Base-by-base conservation (phyloP, 2,113 vertebrate species). In the Rhinopomastus cyanomelas region DNA sequence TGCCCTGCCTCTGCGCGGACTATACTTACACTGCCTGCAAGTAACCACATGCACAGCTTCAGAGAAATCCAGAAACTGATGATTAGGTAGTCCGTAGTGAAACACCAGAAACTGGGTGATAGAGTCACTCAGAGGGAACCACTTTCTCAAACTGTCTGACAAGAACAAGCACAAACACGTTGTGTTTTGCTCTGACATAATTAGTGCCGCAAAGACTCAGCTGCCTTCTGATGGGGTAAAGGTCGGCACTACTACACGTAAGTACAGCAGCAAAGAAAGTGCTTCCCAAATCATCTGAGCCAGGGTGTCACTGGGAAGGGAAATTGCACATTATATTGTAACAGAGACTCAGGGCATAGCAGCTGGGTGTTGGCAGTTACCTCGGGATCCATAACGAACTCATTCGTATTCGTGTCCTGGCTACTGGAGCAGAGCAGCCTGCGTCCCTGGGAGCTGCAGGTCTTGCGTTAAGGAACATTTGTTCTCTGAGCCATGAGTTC, bases 161-260 rank as follows among this genome's bases (percentile, higher is more conserved):
- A 88, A 76, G 53, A 76, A 25, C 87, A 91, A 85, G 79, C 5
- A 0, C 67, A 89, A 85, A 79, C 79, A 39, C 5, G 81, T 76
- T 81, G 37, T 92, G 59, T 88, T 88, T 94, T 92, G 49, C 57
- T 72, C 72, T 81, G 85, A 81, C 76, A 57, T 74, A 96, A 93
- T 93, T 94, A 92, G 49, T 27, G n/a, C 77, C 90, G 81, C 59
- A 72, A 72, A 89, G 77, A 92, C 89, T 95, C 81, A 91, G 67
- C 67, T 68, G 61, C 59, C 66, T 94, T 77, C 75, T 92, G 89
- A 62, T 57, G 88, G 92, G 89, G 69, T 82, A 71, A 89, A 89
- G 79, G 57, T 82, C 46, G 49, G n/a, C 61, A 23, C 75, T 49
- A 37, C 75, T 49, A 37, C 32, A 56, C 8, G 0, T 30, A 67